A percentile compares a stretch with the other conserved stretches of the same genome.
phyloP scores from a whole-genome alignment of 2,888 invertebrate species.

The Copidosoma aretas region DNA sequence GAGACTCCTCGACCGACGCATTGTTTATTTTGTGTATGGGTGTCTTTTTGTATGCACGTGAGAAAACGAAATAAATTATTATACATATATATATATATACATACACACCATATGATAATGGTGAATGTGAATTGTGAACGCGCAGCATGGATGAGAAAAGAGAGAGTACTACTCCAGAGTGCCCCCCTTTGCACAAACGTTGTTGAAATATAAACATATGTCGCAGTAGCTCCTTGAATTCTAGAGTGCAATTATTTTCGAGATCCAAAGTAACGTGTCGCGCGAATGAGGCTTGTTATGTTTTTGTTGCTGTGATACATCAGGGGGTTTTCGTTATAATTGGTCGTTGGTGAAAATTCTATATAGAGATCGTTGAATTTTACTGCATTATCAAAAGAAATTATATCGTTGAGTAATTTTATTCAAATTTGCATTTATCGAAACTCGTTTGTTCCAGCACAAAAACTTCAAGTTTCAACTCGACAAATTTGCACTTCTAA shows the following conservation, averaged over 20 bases:
- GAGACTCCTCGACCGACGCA: too few relatives aligned
- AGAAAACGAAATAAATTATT: not conserved
- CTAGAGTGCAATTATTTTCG: not conserved
- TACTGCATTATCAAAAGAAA: too few relatives aligned
- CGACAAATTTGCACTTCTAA: too few relatives aligned
- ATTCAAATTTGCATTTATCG: too few relatives aligned
- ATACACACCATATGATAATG: conserved; percentile 26
- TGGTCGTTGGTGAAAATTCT: too few relatives aligned
- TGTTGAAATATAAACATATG: conserved; percentile 14
- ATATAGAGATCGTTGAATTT: too few relatives aligned
- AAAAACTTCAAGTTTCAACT: too few relatives aligned
- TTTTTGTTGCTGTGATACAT: conserved; percentile 7
- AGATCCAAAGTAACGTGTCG: not conserved
- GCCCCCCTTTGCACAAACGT: conserved; percentile 31
- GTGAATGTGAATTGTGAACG: conserved; percentile 2
- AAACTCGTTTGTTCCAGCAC: too few relatives aligned
- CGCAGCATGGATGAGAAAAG: conserved; percentile 5
- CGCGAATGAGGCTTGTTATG: not conserved
- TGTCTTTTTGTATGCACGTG: conserved; percentile 4
- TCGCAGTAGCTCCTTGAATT: conserved; percentile 20
- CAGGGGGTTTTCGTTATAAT: too few relatives aligned
- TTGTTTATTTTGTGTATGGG: conserved; percentile 7
- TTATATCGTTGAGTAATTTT: too few relatives aligned
- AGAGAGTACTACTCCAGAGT: conserved; percentile 22
- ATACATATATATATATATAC: conserved; percentile 10